phyloP scores from a whole-genome alignment of 2,113 vertebrate species.

The Scatophagus argus region DNA sequence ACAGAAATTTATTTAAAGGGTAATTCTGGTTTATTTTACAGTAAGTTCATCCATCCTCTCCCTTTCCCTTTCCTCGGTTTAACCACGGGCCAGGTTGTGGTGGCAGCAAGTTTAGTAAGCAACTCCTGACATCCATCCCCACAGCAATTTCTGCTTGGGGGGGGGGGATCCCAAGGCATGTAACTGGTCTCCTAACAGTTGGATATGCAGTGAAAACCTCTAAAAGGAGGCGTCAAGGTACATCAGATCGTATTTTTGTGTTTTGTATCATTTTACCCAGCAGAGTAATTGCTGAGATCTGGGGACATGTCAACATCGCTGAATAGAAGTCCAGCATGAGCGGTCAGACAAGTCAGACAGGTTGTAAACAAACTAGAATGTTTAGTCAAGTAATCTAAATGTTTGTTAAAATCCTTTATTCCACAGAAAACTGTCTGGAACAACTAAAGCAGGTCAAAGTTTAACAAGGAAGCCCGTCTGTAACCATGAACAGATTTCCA shows the following conservation, averaged over 20 bases:
- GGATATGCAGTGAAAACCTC: not conserved
- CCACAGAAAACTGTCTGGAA: not conserved
- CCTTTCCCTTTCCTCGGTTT: too few species aligned
- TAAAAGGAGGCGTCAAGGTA: too few species aligned
- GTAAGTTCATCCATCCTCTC: too few species aligned
- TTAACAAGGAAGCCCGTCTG: not conserved
- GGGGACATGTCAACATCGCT: not conserved
- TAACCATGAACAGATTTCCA: not conserved
- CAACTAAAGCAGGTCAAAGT: not conserved
- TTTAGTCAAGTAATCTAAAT: constrained; percentile 8
- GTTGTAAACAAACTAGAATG: constrained; percentile 5
- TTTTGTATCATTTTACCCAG: not conserved
- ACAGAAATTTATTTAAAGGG: not conserved
- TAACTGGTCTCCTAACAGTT: not conserved
- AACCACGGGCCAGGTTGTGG: too few species aligned
- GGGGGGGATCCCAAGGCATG: too few species aligned
- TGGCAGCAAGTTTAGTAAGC: too few species aligned
- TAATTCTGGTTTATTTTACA: not conserved
- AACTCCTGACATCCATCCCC: too few species aligned
- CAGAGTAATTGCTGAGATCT: not conserved
- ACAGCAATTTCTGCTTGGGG: too few species aligned
- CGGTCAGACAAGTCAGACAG: constrained; percentile 10
- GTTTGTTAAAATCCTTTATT: not conserved
- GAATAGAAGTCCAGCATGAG: not conserved
- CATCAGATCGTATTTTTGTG: not conserved